These are phyloP conservation scores for Laticauda colubrina DNA, from an alignment of 2,113 vertebrate species.

Conservation along the genomic window DNA sequence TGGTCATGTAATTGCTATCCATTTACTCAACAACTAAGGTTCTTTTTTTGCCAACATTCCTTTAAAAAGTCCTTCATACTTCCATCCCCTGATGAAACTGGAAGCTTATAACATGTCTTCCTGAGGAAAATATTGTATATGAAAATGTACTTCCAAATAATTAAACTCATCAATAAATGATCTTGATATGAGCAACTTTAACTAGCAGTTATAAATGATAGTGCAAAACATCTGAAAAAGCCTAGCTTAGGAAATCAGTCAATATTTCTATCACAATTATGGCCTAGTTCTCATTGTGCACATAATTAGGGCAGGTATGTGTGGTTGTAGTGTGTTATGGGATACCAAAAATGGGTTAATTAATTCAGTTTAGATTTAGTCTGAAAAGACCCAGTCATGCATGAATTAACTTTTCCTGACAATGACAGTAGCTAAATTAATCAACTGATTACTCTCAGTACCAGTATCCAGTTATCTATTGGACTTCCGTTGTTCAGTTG, in stretches of 20 bases:
- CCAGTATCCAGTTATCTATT: neutral
- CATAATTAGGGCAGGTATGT: neutral
- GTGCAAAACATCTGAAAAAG: neutral
- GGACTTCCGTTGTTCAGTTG: neutral
- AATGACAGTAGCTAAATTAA: neutral
- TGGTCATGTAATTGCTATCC: neutral
- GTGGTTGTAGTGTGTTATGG: neutral
- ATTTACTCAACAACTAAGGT: neutral
- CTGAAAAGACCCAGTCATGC: neutral
- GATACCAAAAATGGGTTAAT: neutral
- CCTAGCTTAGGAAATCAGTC: neutral
- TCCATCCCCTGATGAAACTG: neutral
- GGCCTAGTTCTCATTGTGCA: neutral
- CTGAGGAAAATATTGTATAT: neutral
- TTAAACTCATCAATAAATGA: neutral
- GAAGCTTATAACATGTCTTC: neutral
- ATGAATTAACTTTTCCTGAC: neutral
- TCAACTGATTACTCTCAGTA: neutral
- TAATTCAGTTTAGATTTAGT: neutral
- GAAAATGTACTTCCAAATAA: neutral
- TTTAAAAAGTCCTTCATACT: neutral
- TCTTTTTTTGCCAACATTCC: neutral
- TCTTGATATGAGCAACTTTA: neutral
- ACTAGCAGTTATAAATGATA: neutral
- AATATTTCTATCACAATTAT: neutral